Base-by-base conservation (phyloP, 2,797 vertebrate genomes). In the Aphelocoma californica region DNA sequence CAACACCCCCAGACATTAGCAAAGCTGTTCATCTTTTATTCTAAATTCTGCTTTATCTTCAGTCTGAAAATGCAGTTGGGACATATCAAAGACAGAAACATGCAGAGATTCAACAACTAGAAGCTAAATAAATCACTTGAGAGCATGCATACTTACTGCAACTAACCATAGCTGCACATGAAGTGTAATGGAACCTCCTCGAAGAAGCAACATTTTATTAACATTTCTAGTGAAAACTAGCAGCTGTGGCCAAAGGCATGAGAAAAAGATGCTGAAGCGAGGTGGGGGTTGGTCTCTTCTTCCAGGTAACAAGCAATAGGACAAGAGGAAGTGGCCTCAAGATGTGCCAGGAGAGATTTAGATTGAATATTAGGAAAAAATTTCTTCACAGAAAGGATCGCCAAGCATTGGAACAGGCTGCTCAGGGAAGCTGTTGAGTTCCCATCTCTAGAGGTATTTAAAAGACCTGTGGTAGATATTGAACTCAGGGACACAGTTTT, bases 21-120 rank as follows among this genome's bases (percentile, higher is more conserved):
- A 83, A 94, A 82, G 61, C 17, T 86, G 12, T 50, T 77, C 4
- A 1, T 69, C 36, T 85, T 66, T 74, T 79, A 40, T 25, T 57
- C 40, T n/a, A 31, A 90, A 80, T 74, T 69, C 64, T 75, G 31
- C 66, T 90, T 84, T 40, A 58, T 34, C 54, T 90, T 88, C 56
- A 69, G 36, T 32, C 47, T 86, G 54, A 20, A 58, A 56, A 81
- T 38, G 31, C 53, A 47, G 77, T 29, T 15, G 3, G n/a, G 56
- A 79, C n/a, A 71, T 14, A 54, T 38, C 47, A 40, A 77, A 74
- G 65, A 78, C 28, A 69, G 19, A 73, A 87, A 77, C 18, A 32
- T 23, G 26, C 56, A 60, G 7, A 74, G 32, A 51, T 45, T 69
- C 61, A 86, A 65, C 28, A 28, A 10, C n/a, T 40, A 72, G 31